Evolutionary conservation across 2,113 vertebrate species (phyloP), one percentile per base, ranked within the genome.

Genomic region (Mormoops blainvillei): DNA sequence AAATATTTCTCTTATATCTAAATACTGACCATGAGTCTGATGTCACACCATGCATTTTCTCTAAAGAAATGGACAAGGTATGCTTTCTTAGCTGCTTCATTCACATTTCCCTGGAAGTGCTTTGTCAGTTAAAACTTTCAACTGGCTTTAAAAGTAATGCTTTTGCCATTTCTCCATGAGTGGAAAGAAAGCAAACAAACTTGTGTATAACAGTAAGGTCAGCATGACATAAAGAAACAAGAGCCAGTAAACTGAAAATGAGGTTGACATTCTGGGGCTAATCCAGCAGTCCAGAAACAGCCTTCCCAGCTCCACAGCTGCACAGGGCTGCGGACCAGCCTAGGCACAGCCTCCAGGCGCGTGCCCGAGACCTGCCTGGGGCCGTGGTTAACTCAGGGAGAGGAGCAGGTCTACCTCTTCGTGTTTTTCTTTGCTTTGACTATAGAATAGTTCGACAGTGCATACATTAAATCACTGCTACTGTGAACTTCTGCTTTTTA

Each of bases 201-300:
- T 95, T 90, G 87, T 97, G 88, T 93, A 96, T 91, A 91, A 96
- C 94, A 97, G 95, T 97, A 97, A 98, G 98, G 98, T 99, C 98
- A 98, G 68, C 95, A 54, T 98, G 98, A 99, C 98, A 99, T 77
- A 88, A 97, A 97, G 97, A 95, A 98, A 98, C 61, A 85, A 95
- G 98, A 98, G 91, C 96, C 94, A 98, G 97, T 98, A 98, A 98
- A 98, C 94, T 82, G 96, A 96, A 95, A 93, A 97, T 91, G 93
- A 89, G 52, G 86, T 96, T 98, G 98, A 98, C 98, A 97, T 94
- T 96, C 95, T 58, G 97, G 98, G 87, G 65, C 76, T 45, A 54
- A 68, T 95, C 98, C 97, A 98, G 95, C 97, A 88, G 73, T 0
- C 6, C 45, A 84, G 97, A 81, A 93, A 80, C 54, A 93, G 78